phyloP scores from a whole-genome alignment of 2,113 vertebrate species.

The Sminthopsis crassicaudata region DNA sequence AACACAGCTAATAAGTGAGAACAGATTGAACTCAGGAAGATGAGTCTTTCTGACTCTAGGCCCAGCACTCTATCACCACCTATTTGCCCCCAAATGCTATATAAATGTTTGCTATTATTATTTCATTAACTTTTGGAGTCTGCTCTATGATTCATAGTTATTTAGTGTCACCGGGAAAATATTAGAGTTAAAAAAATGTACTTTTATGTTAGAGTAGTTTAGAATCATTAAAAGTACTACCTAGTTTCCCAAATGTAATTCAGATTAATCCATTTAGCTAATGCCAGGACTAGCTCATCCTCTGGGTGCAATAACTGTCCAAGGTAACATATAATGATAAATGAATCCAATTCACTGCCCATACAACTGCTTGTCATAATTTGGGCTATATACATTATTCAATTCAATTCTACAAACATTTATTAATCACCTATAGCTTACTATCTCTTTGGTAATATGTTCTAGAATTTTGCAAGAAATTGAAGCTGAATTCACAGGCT shows the following conservation, averaged over 20 bases:
- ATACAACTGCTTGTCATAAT: not conserved
- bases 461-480: not conserved
- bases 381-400: not conserved
- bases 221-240: not conserved
- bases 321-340: not conserved
- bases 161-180: not conserved
- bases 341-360: not conserved
- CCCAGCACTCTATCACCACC: too few species aligned
- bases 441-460: not conserved
- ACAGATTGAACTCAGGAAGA: not conserved
- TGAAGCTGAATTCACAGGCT: not conserved
- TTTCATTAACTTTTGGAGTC: not conserved
- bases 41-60: too few species aligned
- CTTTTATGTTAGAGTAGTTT: not conserved
- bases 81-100: too few species aligned
- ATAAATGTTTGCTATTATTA: not conserved
- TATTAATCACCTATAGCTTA: not conserved
- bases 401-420: not conserved
- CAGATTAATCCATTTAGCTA: not conserved
- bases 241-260: not conserved
- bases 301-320: not conserved
- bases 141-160: not conserved
- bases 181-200: too few species aligned
- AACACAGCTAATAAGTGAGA: not conserved
- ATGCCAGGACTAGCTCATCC: not conserved